Evolutionary conservation across 2,113 vertebrate genomes (phyloP).

Genomic region (Pantherophis guttatus): DNA sequence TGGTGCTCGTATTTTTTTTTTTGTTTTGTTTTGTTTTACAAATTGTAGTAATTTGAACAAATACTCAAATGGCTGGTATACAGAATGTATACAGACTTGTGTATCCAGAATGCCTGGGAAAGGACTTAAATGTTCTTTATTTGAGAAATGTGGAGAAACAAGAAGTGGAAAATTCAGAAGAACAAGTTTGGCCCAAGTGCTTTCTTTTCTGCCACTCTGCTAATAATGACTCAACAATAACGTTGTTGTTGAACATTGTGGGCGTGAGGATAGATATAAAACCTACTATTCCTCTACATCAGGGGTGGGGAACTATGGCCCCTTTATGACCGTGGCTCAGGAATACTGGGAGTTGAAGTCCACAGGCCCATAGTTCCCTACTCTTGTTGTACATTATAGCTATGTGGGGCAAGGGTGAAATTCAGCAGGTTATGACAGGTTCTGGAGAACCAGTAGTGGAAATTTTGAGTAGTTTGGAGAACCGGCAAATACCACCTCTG

Average conservation of each 20-base stretch:
- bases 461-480: no score
- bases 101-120: background rate
- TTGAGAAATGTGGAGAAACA: constrained; percentile 12
- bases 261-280: background rate
- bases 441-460: no score
- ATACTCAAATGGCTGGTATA: background rate
- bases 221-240: background rate
- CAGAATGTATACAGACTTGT: no score
- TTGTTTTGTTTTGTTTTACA: background rate
- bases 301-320: background rate
- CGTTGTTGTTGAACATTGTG: background rate
- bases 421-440: no score
- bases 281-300: background rate
- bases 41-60: background rate
- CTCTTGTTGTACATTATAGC: background rate
- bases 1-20: background rate
- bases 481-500: no score
- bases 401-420: background rate
- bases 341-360: background rate
- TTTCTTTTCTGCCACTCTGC: rapidly evolving
- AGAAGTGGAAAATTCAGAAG: background rate
- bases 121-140: background rate
- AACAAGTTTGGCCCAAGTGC: background rate
- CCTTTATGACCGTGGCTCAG: background rate
- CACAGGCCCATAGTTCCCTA: background rate